Conservation (phyloP, 2,113 vertebrate species). For the Neolamprologus falcicula region DNA sequence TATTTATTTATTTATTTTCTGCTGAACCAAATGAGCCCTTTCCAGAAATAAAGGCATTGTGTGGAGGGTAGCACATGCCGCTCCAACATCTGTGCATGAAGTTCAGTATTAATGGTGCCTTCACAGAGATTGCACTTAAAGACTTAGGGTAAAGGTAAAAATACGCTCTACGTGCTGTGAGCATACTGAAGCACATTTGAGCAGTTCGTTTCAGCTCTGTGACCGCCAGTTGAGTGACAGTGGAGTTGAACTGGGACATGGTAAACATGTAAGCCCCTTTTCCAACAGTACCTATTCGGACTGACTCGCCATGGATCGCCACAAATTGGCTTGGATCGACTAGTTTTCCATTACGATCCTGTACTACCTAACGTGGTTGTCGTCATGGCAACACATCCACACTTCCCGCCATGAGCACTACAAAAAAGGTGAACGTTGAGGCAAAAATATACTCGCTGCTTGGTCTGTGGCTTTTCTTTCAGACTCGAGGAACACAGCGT, state of each 20-base stretch:
- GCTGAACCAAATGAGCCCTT: not conserved
- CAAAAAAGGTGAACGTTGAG: rapidly evolving
- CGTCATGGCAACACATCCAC: rapidly evolving
- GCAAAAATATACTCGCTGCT: rapidly evolving
- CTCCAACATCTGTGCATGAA: rapidly evolving
- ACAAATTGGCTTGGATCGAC: rapidly evolving
- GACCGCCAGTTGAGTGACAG: not conserved
- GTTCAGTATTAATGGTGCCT: not conserved
- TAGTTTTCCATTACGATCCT: rapidly evolving
- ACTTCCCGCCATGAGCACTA: not conserved
- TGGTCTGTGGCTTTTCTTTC: not conserved
- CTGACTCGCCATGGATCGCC: not conserved
- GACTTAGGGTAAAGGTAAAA: not conserved
- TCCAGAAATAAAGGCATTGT: rapidly evolving
- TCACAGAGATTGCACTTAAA: not conserved
- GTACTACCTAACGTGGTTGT: not conserved
- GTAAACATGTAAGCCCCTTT: not conserved
- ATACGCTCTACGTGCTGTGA: rapidly evolving
- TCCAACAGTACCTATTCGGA: not conserved
- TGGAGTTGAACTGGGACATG: not conserved
- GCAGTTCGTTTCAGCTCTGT: rapidly evolving
- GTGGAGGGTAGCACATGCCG: not conserved
- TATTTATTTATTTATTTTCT: not conserved
- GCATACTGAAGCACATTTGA: not conserved
- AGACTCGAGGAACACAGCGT: not conserved